These are phyloP conservation scores for Aporophyla lueneburgensis DNA, from an alignment of 2,888 invertebrate species.

Conservation along the genomic window DNA sequence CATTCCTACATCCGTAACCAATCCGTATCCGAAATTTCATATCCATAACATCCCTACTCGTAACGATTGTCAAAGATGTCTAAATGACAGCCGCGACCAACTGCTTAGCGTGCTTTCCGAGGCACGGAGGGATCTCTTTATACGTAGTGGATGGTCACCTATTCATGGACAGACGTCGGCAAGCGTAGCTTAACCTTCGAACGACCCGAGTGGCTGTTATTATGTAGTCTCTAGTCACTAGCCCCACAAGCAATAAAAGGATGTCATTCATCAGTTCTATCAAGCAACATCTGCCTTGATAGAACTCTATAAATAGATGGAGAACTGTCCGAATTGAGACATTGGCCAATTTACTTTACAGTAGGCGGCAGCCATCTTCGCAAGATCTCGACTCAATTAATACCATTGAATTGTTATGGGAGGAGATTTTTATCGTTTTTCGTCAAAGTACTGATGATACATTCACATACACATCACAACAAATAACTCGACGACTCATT, in stretches of 20 bases:
- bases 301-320: conserved; percentile 71
- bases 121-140: not conserved
- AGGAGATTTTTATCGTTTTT: conserved; percentile 54
- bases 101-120: too few relatives aligned
- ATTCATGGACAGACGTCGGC: too few relatives aligned
- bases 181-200: not conserved
- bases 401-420: conserved; percentile 49
- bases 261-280: conserved; percentile 59
- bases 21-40: too few relatives aligned
- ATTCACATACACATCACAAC: too few relatives aligned
- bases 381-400: conserved; percentile 63
- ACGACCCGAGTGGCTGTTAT: not conserved
- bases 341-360: conserved; percentile 75
- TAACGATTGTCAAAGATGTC: not conserved
- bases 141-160: not conserved
- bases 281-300: conserved; percentile 52
- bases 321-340: conserved; percentile 74
- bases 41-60: too few relatives aligned
- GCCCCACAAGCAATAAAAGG: conserved; percentile 50
- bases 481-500: not conserved
- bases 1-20: too few relatives aligned
- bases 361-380: conserved; percentile 66
- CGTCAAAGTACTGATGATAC: not conserved
- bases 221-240: not conserved
- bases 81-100: not conserved